Conservation (phyloP, 1,140 invertebrate species). For the Apolygus lucorum region DNA sequence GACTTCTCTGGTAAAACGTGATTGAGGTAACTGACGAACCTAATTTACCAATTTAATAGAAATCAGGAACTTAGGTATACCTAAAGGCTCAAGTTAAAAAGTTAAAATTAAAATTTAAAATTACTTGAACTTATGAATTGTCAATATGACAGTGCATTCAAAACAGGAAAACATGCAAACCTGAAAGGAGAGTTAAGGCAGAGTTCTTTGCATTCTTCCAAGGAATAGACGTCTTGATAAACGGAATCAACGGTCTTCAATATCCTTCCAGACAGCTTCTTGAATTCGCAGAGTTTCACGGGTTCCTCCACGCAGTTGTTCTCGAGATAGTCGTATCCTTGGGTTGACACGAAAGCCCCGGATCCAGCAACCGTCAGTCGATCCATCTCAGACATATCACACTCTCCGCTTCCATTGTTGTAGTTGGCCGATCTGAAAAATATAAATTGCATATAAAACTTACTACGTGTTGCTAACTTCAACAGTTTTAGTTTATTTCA, state of each 20-base stretch:
- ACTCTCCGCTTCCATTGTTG: slow-evolving; percentile 72
- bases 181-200: slow-evolving; percentile 71
- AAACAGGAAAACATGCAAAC: too few relatives aligned
- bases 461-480: too few relatives aligned
- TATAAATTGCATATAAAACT: slow-evolving; percentile 29
- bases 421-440: slow-evolving; percentile 80
- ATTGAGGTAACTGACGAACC: too few relatives aligned
- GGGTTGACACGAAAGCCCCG: slow-evolving; percentile 56
- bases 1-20: too few relatives aligned
- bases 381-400: slow-evolving; percentile 82
- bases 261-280: slow-evolving; percentile 75
- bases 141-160: too few relatives aligned
- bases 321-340: slow-evolving; percentile 67
- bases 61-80: too few relatives aligned
- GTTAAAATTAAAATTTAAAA: too few relatives aligned
- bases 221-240: slow-evolving; percentile 75
- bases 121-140: too few relatives aligned
- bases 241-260: slow-evolving; percentile 90
- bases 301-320: slow-evolving; percentile 85
- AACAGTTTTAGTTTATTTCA: too few relatives aligned
- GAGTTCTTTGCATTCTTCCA: slow-evolving; percentile 77
- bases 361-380: slow-evolving; percentile 72
- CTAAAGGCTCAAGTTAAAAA: too few relatives aligned
- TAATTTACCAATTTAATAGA: too few relatives aligned
- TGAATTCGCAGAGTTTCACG: slow-evolving; percentile 85